These are phyloP conservation scores for Microlaimidae sp. DNA, from an alignment of 2,888 invertebrate species.

Conservation along the genomic window DNA sequence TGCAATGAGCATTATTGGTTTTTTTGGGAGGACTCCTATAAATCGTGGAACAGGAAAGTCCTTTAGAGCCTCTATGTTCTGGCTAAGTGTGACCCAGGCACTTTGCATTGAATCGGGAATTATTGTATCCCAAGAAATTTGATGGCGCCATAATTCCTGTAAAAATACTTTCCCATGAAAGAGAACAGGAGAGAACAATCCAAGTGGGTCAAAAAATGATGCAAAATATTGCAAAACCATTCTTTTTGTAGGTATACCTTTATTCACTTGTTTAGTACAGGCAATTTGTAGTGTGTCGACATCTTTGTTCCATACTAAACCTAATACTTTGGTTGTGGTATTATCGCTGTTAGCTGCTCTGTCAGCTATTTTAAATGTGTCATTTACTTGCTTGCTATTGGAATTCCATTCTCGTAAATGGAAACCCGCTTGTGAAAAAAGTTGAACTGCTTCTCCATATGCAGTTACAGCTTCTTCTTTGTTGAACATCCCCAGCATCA, in stretches of 20 bases:
- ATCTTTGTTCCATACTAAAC: conserved; percentile 12
- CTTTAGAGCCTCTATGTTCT: not conserved
- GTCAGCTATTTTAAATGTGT: not conserved
- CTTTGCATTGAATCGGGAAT: not conserved
- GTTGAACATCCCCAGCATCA: conserved; percentile 1
- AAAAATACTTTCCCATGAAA: conserved; percentile 14
- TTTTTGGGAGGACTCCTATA: not conserved
- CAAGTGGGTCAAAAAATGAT: conserved; percentile 15
- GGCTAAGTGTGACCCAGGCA: conserved; percentile 11
- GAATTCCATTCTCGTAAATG: not conserved
- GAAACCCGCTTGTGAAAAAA: conserved; percentile 6
- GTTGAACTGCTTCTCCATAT: conserved; percentile 7
- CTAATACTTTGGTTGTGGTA: conserved; percentile 12
- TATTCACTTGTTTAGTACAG: not conserved
- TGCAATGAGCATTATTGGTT: conserved; percentile 14
- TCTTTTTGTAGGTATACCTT: conserved; percentile 12
- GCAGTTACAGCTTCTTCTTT: conserved; percentile 2
- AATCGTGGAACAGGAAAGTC: not conserved
- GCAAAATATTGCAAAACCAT: conserved; percentile 2
- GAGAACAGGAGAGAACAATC: conserved; percentile 13
- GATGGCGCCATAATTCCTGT: conserved; percentile 10
- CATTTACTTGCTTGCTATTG: not conserved
- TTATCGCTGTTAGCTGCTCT: not conserved
- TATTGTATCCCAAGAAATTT: conserved; percentile 6
- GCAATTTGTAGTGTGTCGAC: conserved; percentile 7